Base-by-base conservation (phyloP, 1,140 invertebrate species). In the Atta texana region DNA sequence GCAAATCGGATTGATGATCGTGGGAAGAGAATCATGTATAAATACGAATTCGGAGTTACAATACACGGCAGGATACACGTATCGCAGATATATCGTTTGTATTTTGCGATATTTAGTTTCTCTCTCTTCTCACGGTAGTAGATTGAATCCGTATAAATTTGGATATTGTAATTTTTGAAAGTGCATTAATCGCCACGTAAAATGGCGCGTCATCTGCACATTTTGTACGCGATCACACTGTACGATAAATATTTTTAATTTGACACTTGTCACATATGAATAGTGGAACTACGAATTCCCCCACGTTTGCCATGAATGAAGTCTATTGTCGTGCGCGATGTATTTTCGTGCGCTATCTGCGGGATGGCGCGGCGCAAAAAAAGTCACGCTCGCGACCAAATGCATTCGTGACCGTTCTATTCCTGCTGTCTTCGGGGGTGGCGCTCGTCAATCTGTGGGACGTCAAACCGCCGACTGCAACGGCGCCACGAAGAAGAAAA, bases 391-490 rank as follows among this genome's bases (percentile, higher is more conserved):
- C 80, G 76, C 84, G 88, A 89, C 87, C 88, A 93, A 93, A 93
- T 93, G 92, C 91, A 92, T 89, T 90, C 87, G 87, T 82, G 82
- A 80, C 78, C 86, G 81, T 85, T 87, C 92, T 93, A 91, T 92
- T 94, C 91, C 88, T 88, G 92, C 88, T 78, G 89, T 89, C 88
- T 76, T 72, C 82, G 85, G 85, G 88, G 84, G 86, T 91, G 90
- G 89, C 86, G 81, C 86, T 90, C 91, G 91, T 92, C 93, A 93
- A 90, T 90, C 86, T 88, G 87, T 87, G 76, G 86, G 82, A 92
- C 75, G 92, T 92, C 92, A 92, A 87, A 87, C 80, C 81, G 88
- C 78, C 88, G 91, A 92, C 88, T 91, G 87, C 90, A 84, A 82
- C 88, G 92, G 92, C 92, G 92, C 92, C 92, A 93, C 69, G 84